Evolutionary conservation across 2,888 invertebrate genomes (phyloP).

Genomic region (Lasioglossum vierecki): DNA sequence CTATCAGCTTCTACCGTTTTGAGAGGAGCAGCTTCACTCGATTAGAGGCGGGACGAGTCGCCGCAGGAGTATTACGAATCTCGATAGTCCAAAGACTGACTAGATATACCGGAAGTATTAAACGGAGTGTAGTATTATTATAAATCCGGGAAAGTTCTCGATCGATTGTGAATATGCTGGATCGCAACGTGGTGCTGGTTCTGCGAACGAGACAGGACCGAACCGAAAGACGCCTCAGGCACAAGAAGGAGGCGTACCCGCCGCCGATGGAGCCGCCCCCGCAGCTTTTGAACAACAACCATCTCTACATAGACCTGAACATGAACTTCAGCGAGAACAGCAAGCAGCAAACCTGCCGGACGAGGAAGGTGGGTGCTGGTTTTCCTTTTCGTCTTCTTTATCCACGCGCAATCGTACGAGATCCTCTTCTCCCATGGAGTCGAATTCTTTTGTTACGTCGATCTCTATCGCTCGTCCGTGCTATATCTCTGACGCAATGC

Average conservation of each 20-base stretch:
- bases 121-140: slow-evolving; percentile 15
- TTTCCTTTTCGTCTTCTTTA: not conserved
- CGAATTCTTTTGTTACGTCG: not conserved
- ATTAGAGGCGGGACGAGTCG: not conserved
- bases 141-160: not conserved
- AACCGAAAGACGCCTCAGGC: slow-evolving; percentile 77
- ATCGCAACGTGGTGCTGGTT: slow-evolving; percentile 75
- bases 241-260: slow-evolving; percentile 77
- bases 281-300: slow-evolving; percentile 75
- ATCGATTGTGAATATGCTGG: slow-evolving; percentile 68
- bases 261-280: slow-evolving; percentile 78
- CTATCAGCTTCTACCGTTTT: not conserved
- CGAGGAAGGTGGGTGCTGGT: slow-evolving; percentile 71
- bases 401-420: not conserved
- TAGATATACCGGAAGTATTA: slow-evolving; percentile 14
- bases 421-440: not conserved
- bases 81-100: not conserved
- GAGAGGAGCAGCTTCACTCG: not conserved
- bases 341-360: slow-evolving; percentile 66
- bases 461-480: not conserved
- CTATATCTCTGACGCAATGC: not conserved
- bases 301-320: slow-evolving; percentile 75
- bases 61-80: not conserved
- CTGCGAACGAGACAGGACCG: slow-evolving; percentile 77
- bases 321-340: slow-evolving; percentile 74